These are phyloP conservation scores for Brachionus calyciflorus DNA, from an alignment of 1,140 invertebrate species.

Conservation along the genomic window DNA sequence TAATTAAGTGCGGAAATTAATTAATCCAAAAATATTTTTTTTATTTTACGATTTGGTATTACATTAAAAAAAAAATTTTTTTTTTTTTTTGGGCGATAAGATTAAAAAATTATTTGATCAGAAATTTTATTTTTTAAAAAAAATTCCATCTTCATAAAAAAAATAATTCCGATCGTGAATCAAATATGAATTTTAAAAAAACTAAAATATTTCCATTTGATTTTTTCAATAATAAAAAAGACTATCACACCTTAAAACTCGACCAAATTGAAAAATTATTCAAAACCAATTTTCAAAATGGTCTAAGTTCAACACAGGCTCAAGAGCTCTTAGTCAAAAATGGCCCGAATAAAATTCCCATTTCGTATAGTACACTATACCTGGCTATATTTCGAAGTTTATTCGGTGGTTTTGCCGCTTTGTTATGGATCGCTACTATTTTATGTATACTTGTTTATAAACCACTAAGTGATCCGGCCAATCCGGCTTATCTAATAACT, in stretches of 20 bases:
- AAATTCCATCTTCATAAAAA: too few species aligned
- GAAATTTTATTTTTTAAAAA: too few species aligned
- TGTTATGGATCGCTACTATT: constrained; percentile 4
- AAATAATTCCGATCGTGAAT: too few species aligned
- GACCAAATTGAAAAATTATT: background rate
- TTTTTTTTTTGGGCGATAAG: too few species aligned
- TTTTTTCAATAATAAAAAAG: background rate
- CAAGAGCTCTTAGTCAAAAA: background rate
- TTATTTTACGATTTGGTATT: too few species aligned
- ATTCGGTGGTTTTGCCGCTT: constrained; percentile 9
- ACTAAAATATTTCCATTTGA: constrained; percentile 13
- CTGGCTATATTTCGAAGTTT: constrained; percentile 6
- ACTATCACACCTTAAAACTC: constrained; percentile 10
- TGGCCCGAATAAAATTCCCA: constrained; percentile 4
- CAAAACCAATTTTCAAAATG: background rate
- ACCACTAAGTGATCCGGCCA: background rate
- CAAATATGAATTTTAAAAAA: constrained; percentile 9
- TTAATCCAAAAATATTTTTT: too few species aligned
- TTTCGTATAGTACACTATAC: background rate
- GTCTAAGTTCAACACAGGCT: background rate
- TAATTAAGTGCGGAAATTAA: too few species aligned
- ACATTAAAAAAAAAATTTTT: too few species aligned
- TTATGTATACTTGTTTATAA: constrained; percentile 5
- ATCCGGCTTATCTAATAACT: constrained; percentile 7
- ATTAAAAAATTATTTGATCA: too few species aligned